Conservation (phyloP, 2,113 vertebrate genomes). For the Oreochromis spilurus region DNA sequence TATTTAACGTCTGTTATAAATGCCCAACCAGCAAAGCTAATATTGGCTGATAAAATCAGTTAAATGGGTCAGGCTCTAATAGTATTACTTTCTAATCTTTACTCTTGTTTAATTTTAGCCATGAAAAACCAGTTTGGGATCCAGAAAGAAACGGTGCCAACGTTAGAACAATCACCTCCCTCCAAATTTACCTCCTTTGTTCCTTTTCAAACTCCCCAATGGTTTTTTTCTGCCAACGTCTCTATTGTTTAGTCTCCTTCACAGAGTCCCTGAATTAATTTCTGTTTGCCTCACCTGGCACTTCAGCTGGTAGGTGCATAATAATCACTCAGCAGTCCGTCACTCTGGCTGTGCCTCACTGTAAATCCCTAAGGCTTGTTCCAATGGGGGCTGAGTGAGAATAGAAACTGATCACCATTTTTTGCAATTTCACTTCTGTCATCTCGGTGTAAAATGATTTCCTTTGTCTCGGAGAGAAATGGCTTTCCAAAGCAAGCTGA, state of each 20-base stretch:
- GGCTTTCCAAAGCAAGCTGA: neutral
- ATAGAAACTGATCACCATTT: neutral
- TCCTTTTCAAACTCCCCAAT: neutral
- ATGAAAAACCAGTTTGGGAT: neutral
- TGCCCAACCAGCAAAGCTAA: neutral
- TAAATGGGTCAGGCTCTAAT: neutral
- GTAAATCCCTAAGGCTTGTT: neutral
- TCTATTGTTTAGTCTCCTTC: neutral
- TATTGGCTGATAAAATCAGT: neutral
- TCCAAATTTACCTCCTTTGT: neutral
- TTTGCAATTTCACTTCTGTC: neutral
- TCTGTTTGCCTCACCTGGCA: neutral
- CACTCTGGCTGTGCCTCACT: neutral
- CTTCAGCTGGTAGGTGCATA: neutral
- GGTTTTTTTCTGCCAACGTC: neutral
- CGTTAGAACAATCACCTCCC: neutral
- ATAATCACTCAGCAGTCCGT: constrained; percentile 4
- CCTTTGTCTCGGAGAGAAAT: neutral
- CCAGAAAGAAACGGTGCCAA: neutral
- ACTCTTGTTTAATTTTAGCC: neutral
- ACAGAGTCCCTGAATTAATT: neutral
- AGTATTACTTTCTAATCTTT: neutral
- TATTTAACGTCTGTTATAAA: neutral
- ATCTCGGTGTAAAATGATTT: neutral
- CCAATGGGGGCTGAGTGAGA: neutral